Evolutionary conservation across 2,888 invertebrate species (phyloP).

Genomic region (Ernsta delagoae): DNA sequence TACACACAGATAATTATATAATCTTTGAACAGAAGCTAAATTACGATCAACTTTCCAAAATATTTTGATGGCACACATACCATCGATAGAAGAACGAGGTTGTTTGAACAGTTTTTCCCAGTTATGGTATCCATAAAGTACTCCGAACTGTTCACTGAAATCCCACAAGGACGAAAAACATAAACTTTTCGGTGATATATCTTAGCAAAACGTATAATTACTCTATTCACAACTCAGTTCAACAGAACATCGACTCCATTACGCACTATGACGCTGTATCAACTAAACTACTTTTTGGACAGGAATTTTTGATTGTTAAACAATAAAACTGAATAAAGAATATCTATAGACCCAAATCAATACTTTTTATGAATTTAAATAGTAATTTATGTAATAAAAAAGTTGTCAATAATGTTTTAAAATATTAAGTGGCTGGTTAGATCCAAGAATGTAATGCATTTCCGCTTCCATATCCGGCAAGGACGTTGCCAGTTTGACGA

Average conservation of each 20-base stretch:
- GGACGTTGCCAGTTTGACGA: constrained; percentile 79
- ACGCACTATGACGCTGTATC: constrained; percentile 87
- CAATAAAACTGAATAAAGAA: too few relatives aligned
- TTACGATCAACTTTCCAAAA: constrained; percentile 82
- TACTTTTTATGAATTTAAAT: background rate
- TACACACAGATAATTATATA: constrained; percentile 36
- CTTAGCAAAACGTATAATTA: constrained; percentile 58
- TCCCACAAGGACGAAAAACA: constrained; percentile 61
- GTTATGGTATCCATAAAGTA: constrained; percentile 68
- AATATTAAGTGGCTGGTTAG: constrained; percentile 14
- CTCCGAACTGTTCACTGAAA: constrained; percentile 64
- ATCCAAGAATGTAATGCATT: constrained; percentile 43
- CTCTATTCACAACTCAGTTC: constrained; percentile 61
- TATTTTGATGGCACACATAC: constrained; percentile 86
- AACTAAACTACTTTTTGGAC: constrained; percentile 61
- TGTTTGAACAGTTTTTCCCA: constrained; percentile 62
- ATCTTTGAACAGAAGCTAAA: constrained; percentile 45
- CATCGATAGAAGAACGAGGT: constrained; percentile 71
- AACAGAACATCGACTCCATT: constrained; percentile 86
- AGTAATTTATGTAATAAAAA: background rate
- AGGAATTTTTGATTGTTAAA: constrained; percentile 61
- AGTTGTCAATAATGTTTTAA: background rate
- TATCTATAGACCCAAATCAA: too few relatives aligned
- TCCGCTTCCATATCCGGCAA: constrained; percentile 60
- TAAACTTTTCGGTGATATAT: constrained; percentile 69